These are phyloP conservation scores for Phrynocephalus guinanensis DNA, from an alignment of 2,797 vertebrate genomes.

Conservation along the genomic window DNA sequence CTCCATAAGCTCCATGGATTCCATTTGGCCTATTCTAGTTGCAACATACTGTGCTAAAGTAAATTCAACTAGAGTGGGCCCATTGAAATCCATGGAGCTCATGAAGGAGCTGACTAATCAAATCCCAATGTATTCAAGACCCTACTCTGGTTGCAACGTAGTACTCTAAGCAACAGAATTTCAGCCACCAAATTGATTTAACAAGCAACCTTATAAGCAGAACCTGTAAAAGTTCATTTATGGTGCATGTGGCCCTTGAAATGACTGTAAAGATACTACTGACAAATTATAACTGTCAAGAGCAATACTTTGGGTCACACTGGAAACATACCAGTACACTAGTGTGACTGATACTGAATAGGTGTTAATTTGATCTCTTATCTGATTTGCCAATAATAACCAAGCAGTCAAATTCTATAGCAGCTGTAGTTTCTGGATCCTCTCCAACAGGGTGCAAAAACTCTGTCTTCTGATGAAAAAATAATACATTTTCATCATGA, in stretches of 20 bases:
- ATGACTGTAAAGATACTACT: not conserved
- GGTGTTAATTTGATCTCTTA: not conserved
- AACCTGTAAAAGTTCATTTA: constrained; percentile 9
- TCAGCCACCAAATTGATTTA: not conserved
- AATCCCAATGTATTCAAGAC: too few relatives aligned
- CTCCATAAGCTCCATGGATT: too few relatives aligned
- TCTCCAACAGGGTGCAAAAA: not conserved
- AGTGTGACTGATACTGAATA: not conserved
- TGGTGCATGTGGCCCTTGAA: not conserved
- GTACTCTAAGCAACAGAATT: too few relatives aligned
- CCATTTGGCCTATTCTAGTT: too few relatives aligned
- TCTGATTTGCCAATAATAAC: not conserved
- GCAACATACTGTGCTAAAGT: too few relatives aligned
- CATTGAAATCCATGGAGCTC: too few relatives aligned
- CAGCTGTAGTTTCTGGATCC: not conserved
- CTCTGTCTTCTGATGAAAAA: too few relatives aligned
- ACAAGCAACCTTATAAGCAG: not conserved
- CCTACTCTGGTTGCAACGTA: too few relatives aligned
- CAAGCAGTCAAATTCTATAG: not conserved
- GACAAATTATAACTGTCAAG: not conserved
- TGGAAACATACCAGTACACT: not conserved
- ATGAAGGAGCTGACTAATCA: too few relatives aligned
- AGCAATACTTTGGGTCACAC: not conserved
- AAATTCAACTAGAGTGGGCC: too few relatives aligned
- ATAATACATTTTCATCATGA: too few relatives aligned